Percentiles rank a stretch among this genome's conserved stretches.
These are phyloP conservation scores for Bostrychus sinensis DNA, from an alignment of 2,113 vertebrate species.

Conservation along the genomic window DNA sequence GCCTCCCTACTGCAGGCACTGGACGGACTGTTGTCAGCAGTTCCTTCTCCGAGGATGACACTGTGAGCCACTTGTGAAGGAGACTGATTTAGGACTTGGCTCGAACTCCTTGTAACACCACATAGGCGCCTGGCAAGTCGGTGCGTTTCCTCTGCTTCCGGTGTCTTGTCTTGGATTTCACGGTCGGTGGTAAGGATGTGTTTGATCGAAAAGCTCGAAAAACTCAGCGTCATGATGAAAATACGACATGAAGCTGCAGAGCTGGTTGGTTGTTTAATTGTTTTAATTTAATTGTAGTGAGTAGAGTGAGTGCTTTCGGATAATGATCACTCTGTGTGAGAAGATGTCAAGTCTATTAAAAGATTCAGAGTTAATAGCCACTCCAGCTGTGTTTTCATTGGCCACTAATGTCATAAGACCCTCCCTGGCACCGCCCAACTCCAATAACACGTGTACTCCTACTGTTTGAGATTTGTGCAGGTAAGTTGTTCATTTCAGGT, in stretches of 20 bases:
- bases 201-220: constrained; percentile 79
- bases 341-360: constrained; percentile 55
- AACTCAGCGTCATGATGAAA: constrained; percentile 71
- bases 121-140: not conserved
- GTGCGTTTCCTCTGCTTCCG: constrained; percentile 7
- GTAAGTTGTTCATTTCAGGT: not conserved
- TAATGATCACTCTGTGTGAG: constrained; percentile 58
- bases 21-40: not conserved
- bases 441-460: not conserved
- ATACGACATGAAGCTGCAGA: constrained; percentile 35
- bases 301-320: constrained; percentile 29
- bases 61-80: constrained; percentile 10
- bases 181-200: constrained; percentile 76
- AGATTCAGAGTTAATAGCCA: constrained; percentile 28
- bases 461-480: constrained; percentile 9
- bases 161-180: constrained; percentile 18
- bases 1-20: constrained; percentile 44
- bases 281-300: constrained; percentile 53
- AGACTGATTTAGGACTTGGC: not conserved
- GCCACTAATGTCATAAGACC: constrained; percentile 51
- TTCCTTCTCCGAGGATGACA: constrained; percentile 5
- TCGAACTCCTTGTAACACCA: not conserved
- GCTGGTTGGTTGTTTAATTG: not conserved
- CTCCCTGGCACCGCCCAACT: constrained; percentile 63
- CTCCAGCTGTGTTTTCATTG: constrained; percentile 46